Evolutionary conservation across 2,797 vertebrate species (phyloP).

Genomic region (Valencia hispanica): DNA sequence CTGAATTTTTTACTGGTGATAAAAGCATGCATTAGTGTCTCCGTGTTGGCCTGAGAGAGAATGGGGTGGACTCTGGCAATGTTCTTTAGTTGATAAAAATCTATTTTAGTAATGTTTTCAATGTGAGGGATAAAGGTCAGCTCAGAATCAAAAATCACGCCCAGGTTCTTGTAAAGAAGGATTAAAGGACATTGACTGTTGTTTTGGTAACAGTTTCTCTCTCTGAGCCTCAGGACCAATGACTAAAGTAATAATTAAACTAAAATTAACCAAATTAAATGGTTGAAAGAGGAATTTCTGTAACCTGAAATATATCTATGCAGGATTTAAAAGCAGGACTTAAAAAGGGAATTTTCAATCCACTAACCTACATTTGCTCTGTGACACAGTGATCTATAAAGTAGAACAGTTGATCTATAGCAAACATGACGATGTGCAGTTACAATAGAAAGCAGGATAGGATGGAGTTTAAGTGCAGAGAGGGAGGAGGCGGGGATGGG

Average conservation of each 20-base stretch:
- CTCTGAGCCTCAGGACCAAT: too few relatives aligned
- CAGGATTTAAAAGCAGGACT: background rate
- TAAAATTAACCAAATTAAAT: background rate
- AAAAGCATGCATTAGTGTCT: too few relatives aligned
- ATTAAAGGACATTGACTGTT: too few relatives aligned
- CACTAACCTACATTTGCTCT: background rate
- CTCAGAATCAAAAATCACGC: too few relatives aligned
- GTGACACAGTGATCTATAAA: background rate
- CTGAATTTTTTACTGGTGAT: too few relatives aligned
- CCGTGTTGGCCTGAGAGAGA: too few relatives aligned
- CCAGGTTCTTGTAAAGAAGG: too few relatives aligned
- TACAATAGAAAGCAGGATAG: background rate
- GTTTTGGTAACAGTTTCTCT: too few relatives aligned
- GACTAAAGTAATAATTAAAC: constrained; percentile 6
- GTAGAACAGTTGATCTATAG: background rate
- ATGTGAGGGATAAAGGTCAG: too few relatives aligned
- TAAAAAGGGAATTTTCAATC: background rate
- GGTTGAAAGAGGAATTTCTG: background rate
- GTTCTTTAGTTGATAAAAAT: too few relatives aligned
- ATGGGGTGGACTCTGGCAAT: too few relatives aligned
- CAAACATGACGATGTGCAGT: background rate
- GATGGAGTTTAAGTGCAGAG: background rate
- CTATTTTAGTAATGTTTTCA: too few relatives aligned
- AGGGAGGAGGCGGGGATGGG: background rate
- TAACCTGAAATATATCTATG: background rate